These are phyloP conservation scores for Agelaius phoeniceus DNA, from an alignment of 2,113 vertebrate species.

Conservation along the genomic window DNA sequence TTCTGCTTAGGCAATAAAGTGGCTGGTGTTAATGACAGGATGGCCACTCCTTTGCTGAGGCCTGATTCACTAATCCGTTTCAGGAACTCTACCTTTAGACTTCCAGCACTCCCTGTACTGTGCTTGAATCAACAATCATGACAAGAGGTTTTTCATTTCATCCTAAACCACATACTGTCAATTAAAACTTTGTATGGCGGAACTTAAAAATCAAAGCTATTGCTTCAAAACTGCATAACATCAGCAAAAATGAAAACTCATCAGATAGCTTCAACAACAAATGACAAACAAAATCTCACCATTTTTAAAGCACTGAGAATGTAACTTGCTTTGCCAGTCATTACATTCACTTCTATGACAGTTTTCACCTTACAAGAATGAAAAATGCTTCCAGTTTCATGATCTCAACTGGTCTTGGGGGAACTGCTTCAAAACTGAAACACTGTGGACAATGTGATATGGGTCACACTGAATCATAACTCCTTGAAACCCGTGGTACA, in stretches of 20 bases:
- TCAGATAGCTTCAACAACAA: background rate
- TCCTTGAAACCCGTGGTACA: background rate
- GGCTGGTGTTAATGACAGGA: background rate
- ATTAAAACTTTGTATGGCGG: background rate
- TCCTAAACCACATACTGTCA: background rate
- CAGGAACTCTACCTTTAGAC: background rate
- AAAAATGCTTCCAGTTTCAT: background rate
- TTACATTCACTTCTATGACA: background rate
- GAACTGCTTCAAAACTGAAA: background rate
- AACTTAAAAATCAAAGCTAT: background rate
- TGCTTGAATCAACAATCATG: background rate
- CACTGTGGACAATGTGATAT: background rate
- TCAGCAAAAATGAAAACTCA: background rate
- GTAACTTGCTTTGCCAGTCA: background rate
- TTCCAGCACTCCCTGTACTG: background rate
- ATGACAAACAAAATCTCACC: background rate
- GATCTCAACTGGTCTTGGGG: background rate
- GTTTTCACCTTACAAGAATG: background rate
- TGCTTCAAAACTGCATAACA: background rate
- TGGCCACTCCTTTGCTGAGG: background rate
- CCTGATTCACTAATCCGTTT: background rate
- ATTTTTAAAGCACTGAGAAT: background rate
- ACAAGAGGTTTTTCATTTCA: background rate
- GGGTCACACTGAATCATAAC: background rate
- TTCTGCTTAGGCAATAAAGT: background rate